phyloP scores from a whole-genome alignment of 2,888 invertebrate genomes.

The Lamellibrachia satsuma region DNA sequence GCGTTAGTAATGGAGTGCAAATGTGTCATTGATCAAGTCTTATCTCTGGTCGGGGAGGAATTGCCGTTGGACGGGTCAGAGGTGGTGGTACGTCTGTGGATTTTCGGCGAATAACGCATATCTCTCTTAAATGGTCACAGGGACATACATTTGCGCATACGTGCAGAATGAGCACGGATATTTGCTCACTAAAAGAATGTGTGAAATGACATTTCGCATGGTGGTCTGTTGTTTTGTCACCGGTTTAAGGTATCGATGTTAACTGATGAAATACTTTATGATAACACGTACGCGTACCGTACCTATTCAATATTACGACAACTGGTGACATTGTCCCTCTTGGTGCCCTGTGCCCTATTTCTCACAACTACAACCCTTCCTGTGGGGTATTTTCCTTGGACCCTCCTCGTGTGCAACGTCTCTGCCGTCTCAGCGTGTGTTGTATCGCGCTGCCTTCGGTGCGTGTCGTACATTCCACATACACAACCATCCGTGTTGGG shows the following conservation, averaged over 20 bases:
- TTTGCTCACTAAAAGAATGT: neutral
- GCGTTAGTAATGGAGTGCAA: neutral
- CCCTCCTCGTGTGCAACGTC: too few species aligned
- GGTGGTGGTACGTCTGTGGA: neutral
- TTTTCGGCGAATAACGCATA: neutral
- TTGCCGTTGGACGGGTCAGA: neutral
- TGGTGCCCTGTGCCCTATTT: too few species aligned
- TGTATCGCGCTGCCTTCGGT: too few species aligned
- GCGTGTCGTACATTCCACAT: neutral
- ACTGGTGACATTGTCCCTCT: too few species aligned
- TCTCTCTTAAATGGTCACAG: neutral
- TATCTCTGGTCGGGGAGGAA: neutral
- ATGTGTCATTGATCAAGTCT: neutral
- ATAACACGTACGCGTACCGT: too few species aligned
- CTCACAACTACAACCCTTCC: too few species aligned
- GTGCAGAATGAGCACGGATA: neutral
- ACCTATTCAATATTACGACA: too few species aligned
- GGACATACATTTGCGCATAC: neutral
- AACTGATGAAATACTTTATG: too few species aligned
- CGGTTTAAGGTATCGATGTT: neutral
- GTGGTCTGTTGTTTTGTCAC: neutral
- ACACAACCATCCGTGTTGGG: neutral
- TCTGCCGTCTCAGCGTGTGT: too few species aligned
- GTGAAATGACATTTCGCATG: neutral
- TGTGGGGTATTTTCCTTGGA: too few species aligned